These are phyloP conservation scores for Pollenia griseotomentosa DNA, from an alignment of 2,888 invertebrate genomes.

Conservation along the genomic window DNA sequence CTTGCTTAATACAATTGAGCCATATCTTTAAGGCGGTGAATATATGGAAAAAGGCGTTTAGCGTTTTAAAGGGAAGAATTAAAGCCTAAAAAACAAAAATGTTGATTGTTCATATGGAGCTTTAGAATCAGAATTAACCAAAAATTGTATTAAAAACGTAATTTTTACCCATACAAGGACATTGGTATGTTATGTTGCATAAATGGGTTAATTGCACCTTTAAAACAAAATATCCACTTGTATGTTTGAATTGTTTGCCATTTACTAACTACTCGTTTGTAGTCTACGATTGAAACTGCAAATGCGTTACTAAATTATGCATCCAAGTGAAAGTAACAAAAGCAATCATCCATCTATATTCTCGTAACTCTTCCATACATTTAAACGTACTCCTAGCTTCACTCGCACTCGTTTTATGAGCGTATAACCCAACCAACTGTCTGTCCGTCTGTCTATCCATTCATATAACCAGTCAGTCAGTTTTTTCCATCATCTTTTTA, in stretches of 20 bases:
- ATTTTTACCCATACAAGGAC: background rate
- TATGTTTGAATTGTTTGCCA: background rate
- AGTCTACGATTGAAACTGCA: slow-evolving; percentile 36
- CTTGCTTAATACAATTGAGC: no score
- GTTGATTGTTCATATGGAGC: no score
- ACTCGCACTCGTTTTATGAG: background rate
- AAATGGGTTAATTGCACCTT: slow-evolving; percentile 57
- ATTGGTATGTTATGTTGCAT: background rate
- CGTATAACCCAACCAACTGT: background rate
- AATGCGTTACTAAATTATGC: slow-evolving; percentile 71
- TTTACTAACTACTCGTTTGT: slow-evolving; percentile 13
- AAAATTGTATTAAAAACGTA: background rate
- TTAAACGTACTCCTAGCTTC: background rate
- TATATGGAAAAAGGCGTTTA: no score
- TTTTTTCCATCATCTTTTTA: slow-evolving; percentile 24
- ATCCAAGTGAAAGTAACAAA: slow-evolving; percentile 74
- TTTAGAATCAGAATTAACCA: background rate
- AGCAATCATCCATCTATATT: slow-evolving; percentile 64
- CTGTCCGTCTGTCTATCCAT: slow-evolving; percentile 12
- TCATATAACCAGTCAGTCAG: slow-evolving; percentile 3
- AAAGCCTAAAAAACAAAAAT: no score
- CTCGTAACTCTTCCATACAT: slow-evolving; percentile 33
- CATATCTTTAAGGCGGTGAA: no score
- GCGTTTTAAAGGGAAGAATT: no score
- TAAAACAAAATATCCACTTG: slow-evolving; percentile 55